Evolutionary conservation across 2,888 invertebrate species (phyloP).

Genomic region (Teleiodes luculella): DNA sequence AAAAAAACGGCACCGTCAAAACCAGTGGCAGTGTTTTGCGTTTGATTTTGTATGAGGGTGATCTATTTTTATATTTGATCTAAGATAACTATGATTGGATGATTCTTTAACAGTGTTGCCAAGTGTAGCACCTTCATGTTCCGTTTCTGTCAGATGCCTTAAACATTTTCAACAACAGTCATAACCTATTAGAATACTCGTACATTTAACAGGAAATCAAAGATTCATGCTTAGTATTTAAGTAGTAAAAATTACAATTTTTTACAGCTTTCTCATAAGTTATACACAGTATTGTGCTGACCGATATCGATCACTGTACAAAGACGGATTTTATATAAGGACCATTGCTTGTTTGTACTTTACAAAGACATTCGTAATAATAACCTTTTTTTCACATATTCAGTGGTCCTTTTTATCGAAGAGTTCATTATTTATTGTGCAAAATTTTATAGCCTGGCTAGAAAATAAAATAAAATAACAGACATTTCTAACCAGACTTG

Average conservation of each 20-base stretch:
- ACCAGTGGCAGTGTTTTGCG: too few species aligned
- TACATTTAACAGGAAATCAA: too few species aligned
- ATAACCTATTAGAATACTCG: too few species aligned
- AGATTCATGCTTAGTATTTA: neutral
- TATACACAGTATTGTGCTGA: slow-evolving; percentile 7
- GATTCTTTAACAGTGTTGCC: too few species aligned
- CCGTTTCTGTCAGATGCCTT: too few species aligned
- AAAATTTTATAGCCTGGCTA: neutral
- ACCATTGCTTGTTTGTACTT: slow-evolving; percentile 6
- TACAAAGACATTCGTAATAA: neutral
- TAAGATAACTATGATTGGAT: too few species aligned
- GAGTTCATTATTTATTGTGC: neutral
- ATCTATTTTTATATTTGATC: too few species aligned
- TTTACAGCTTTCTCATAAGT: slow-evolving; percentile 13
- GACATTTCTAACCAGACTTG: neutral
- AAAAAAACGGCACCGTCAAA: too few species aligned
- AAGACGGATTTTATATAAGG: slow-evolving; percentile 30
- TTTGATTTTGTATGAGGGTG: too few species aligned
- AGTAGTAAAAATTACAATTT: slow-evolving; percentile 6
- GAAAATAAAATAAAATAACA: neutral
- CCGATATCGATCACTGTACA: slow-evolving; percentile 17
- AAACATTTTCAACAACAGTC: too few species aligned
- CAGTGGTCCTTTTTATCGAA: neutral
- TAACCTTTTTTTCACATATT: neutral
- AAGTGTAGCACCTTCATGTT: too few species aligned